phyloP scores from a whole-genome alignment of 1,140 invertebrate species.

The Lanistes nyassanus region DNA sequence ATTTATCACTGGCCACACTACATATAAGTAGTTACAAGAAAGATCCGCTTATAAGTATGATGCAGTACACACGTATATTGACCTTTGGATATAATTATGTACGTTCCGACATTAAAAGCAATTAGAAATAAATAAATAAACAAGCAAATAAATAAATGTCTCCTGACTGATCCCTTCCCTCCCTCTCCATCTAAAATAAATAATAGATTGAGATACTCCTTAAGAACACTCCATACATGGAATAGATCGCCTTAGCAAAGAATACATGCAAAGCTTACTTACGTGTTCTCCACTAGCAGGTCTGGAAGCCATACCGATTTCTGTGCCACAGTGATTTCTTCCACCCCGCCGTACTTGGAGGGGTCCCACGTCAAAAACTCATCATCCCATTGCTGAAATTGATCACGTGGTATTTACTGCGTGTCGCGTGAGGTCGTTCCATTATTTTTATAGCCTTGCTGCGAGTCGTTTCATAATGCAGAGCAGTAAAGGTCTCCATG shows the following conservation, averaged over 20 bases:
- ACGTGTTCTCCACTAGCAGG: slow-evolving; percentile 54
- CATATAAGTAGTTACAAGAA: too few species aligned
- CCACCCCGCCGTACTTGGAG: slow-evolving; percentile 37
- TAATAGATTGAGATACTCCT: too few species aligned
- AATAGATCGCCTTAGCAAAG: not conserved
- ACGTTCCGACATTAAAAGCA: too few species aligned
- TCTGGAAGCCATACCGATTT: slow-evolving; percentile 54
- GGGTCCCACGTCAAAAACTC: slow-evolving; percentile 42
- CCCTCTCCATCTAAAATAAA: too few species aligned
- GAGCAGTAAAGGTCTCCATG: too few species aligned
- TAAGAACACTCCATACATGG: not conserved
- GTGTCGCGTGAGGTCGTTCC: not conserved
- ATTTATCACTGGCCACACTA: too few species aligned
- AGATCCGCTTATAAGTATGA: too few species aligned
- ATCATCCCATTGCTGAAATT: slow-evolving; percentile 42
- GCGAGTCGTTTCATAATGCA: not conserved
- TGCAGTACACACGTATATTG: too few species aligned
- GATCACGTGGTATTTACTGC: not conserved
- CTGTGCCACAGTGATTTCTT: slow-evolving; percentile 40
- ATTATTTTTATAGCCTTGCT: not conserved
- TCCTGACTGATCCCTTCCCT: too few species aligned
- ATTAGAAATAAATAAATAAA: not conserved
- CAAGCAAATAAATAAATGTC: not conserved
- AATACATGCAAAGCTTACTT: slow-evolving; percentile 18
- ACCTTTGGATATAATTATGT: too few species aligned